These are phyloP conservation scores for Gasterosteus nipponicus DNA, from an alignment of 2,113 vertebrate species.

Conservation along the genomic window DNA sequence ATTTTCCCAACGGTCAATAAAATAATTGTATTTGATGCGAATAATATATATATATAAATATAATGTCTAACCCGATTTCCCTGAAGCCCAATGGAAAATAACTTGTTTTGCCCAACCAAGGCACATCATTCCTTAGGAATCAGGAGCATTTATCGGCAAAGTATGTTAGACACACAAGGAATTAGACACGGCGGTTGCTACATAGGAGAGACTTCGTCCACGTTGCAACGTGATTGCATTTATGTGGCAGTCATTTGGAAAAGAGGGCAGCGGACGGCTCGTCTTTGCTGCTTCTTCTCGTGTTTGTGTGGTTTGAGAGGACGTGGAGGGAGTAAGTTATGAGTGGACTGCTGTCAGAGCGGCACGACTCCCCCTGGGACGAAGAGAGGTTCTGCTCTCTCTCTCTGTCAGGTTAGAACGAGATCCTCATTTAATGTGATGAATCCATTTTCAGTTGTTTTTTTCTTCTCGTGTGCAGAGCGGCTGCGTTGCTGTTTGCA, in stretches of 20 bases:
- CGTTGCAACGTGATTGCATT: not conserved
- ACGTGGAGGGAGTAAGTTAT: conserved; percentile 1
- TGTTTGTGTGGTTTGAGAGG: not conserved
- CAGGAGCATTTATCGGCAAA: no score
- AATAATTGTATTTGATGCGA: no score
- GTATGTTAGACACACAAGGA: no score
- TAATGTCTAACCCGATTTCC: not conserved
- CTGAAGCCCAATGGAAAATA: no score
- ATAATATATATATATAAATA: not conserved
- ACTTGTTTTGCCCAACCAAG: not conserved
- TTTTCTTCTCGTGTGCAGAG: not conserved
- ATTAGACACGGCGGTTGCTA: no score
- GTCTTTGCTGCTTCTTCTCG: not conserved
- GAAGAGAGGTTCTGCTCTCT: conserved; percentile 21
- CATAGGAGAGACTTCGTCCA: not conserved
- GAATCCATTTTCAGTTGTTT: conserved; percentile 7
- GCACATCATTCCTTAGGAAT: no score
- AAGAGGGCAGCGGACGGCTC: not conserved
- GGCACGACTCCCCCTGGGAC: conserved; percentile 15
- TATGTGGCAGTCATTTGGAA: not conserved
- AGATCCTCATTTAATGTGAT: conserved; percentile 46
- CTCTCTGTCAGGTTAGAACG: conserved; percentile 16
- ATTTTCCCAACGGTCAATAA: not conserved
- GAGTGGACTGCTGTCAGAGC: conserved; percentile 39
- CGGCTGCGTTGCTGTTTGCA: conserved; percentile 8